A percentile compares a stretch with the other conserved stretches of the same genome.
Conservation (phyloP, 2,888 invertebrate genomes). For the Dysmachus trigonus region DNA sequence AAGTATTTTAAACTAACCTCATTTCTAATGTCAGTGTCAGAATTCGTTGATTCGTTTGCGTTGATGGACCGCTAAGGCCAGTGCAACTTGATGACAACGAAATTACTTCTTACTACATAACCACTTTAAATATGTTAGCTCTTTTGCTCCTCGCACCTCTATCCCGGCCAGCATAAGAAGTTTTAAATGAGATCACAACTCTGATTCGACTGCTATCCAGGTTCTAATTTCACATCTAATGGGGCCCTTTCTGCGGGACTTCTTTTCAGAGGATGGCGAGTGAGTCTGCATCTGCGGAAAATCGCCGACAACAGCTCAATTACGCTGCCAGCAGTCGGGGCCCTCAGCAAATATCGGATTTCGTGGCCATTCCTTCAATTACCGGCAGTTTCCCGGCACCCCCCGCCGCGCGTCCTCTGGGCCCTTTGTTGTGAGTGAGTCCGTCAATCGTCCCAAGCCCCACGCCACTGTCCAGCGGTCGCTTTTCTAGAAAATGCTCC, state of each 20-base stretch:
- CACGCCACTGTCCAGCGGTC: background rate
- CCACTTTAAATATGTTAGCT: too few relatives aligned
- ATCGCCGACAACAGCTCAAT: conserved; percentile 24
- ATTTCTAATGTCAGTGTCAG: too few relatives aligned
- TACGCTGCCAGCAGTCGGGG: conserved; percentile 16
- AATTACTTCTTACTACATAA: background rate
- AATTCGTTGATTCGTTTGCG: too few relatives aligned
- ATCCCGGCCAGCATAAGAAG: background rate
- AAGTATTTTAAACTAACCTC: too few relatives aligned
- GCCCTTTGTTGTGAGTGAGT: background rate
- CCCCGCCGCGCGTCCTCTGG: background rate
- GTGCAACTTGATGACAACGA: too few relatives aligned
- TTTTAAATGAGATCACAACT: background rate
- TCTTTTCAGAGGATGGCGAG: background rate
- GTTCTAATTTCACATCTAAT: background rate
- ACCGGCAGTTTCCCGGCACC: background rate
- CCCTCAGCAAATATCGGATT: background rate
- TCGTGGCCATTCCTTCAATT: conserved; percentile 6
- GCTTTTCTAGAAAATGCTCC: conserved; percentile 8
- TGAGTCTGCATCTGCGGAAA: background rate
- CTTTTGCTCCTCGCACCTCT: too few relatives aligned
- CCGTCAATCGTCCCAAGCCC: background rate
- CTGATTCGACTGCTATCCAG: background rate
- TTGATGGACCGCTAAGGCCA: too few relatives aligned
- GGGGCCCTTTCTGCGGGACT: background rate